Percentiles rank a stretch among this genome's conserved stretches.
Evolutionary conservation across 2,888 invertebrate species (phyloP).

Genomic region (Mimumesa dahlbomi): DNA sequence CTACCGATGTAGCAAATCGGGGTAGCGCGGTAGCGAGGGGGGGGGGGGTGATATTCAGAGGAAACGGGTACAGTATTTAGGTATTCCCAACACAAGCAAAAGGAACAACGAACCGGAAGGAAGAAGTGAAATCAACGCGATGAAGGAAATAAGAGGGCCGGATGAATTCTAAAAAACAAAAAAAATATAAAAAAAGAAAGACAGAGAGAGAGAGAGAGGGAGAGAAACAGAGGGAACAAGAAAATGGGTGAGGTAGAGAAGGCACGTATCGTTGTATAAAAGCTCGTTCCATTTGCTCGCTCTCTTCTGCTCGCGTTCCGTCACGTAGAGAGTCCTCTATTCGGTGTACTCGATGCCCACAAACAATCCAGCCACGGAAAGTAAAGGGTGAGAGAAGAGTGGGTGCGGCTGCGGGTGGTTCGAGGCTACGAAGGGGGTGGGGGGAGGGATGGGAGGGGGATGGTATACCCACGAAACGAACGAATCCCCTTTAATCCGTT

Average conservation of each 20-base stretch:
- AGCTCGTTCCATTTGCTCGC: slow-evolving; percentile 64
- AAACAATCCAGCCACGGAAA: slow-evolving; percentile 53
- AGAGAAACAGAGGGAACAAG: too few species aligned
- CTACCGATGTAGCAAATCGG: background rate
- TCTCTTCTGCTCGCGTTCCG: slow-evolving; percentile 41
- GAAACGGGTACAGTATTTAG: slow-evolving; percentile 16
- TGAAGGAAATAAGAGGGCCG: slow-evolving; percentile 5
- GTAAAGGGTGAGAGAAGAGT: slow-evolving; percentile 6
- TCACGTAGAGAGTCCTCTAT: slow-evolving; percentile 44
- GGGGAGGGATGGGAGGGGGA: background rate
- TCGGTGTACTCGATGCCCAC: slow-evolving; percentile 54
- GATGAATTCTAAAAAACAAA: background rate
- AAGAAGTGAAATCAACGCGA: slow-evolving; percentile 15
- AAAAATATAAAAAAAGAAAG: background rate
- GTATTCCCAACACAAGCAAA: slow-evolving; percentile 20
- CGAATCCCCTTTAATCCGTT: slow-evolving; percentile 72
- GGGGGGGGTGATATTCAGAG: too few species aligned
- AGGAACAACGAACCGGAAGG: background rate
- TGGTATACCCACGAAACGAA: slow-evolving; percentile 44
- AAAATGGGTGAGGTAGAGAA: slow-evolving; percentile 18
- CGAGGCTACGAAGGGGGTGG: background rate
- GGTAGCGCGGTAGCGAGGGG: background rate
- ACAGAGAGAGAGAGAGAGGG: too few species aligned
- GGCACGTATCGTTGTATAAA: slow-evolving; percentile 53
- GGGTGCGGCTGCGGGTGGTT: slow-evolving; percentile 4